Evolutionary conservation across 2,888 invertebrate species (phyloP).

Genomic region (Cataglyphis albicans): DNA sequence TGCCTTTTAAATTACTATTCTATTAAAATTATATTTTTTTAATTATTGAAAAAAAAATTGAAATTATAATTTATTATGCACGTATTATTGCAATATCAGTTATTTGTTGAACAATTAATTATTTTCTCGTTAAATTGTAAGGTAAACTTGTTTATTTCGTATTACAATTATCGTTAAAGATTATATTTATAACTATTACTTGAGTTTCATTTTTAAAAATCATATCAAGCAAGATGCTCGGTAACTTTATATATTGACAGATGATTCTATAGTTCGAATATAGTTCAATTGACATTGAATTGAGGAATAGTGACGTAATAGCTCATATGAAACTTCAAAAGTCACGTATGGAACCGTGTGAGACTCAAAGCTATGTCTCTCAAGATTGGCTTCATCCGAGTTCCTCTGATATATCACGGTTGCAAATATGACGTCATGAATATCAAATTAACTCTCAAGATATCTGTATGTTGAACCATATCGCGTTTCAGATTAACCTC

Average conservation of each 20-base stretch:
- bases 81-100: not conserved
- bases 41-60: too few relatives aligned
- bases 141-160: not conserved
- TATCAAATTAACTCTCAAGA: slow-evolving; percentile 21
- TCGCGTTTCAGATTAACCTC: slow-evolving; percentile 18
- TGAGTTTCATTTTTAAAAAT: not conserved
- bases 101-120: not conserved
- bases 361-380: slow-evolving; percentile 27
- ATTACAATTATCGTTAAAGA: not conserved
- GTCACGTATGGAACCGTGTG: slow-evolving; percentile 12
- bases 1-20: not conserved
- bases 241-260: not conserved
- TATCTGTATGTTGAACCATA: not conserved
- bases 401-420: slow-evolving; percentile 7
- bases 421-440: slow-evolving; percentile 24
- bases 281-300: slow-evolving; percentile 16
- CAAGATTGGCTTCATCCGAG: slow-evolving; percentile 36
- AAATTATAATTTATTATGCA: not conserved
- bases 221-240: not conserved
- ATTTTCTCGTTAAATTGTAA: not conserved
- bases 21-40: not conserved
- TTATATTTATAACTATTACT: not conserved
- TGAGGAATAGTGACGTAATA: slow-evolving; percentile 7
- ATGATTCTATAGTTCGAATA: slow-evolving; percentile 18
- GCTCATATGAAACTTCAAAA: slow-evolving; percentile 1